Conservation (phyloP, 1,140 invertebrate species). For the Scaptomyza montana region DNA sequence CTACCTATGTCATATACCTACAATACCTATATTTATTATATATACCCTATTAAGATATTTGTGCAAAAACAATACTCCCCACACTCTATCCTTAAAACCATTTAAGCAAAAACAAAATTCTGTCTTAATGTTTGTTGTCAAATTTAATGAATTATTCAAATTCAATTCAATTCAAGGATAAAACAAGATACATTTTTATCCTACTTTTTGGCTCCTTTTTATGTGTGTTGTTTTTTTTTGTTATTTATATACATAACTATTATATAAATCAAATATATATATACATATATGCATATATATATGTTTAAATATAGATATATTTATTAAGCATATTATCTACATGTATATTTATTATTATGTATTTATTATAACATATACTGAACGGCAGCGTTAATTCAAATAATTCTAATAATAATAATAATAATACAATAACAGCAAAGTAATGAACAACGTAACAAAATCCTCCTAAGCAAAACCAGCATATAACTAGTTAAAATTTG, state of each 20-base stretch:
- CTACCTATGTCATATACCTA: conserved; percentile 46
- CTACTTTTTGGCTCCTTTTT: conserved; percentile 78
- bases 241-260: conserved; percentile 81
- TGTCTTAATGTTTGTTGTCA: conserved; percentile 73
- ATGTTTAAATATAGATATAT: conserved; percentile 61
- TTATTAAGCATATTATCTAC: conserved; percentile 82
- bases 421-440: conserved; percentile 53
- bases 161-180: conserved; percentile 50
- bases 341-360: conserved; percentile 83
- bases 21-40: conserved; percentile 31
- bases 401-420: conserved; percentile 45
- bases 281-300: conserved; percentile 34
- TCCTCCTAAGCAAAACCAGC: conserved; percentile 73
- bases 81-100: conserved; percentile 59
- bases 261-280: conserved; percentile 55
- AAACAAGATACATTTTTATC: conserved; percentile 52
- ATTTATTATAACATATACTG: conserved; percentile 81
- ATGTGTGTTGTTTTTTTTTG: conserved; percentile 80
- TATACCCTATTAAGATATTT: conserved; percentile 59
- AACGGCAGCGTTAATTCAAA: conserved; percentile 61
- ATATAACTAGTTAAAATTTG: conserved; percentile 71
- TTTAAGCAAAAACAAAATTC: conserved; percentile 24
- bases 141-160: conserved; percentile 63
- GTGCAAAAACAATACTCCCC: conserved; percentile 79
- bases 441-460: conserved; percentile 69